phyloP scores from a whole-genome alignment of 2,113 vertebrate genomes.

The Jacana jacana region DNA sequence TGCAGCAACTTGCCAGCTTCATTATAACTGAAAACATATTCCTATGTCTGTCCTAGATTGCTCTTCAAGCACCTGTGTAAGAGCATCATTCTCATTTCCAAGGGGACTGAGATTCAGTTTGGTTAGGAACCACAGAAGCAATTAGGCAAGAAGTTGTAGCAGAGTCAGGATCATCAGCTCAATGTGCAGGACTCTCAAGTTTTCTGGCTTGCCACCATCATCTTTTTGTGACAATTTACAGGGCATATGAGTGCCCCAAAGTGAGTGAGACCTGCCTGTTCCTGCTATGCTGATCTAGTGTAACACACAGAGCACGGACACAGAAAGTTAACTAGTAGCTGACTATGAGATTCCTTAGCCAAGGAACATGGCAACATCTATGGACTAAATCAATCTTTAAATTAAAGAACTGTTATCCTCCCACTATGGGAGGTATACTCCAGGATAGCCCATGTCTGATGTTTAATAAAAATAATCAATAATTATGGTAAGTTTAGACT shows the following conservation, averaged over 20 bases:
- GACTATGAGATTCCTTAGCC: background rate
- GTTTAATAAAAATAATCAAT: background rate
- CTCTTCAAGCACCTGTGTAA: constrained; percentile 25
- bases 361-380: background rate
- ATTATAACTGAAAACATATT: constrained; percentile 10
- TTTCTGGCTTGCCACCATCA: background rate
- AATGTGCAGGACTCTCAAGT: background rate
- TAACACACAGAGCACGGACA: background rate
- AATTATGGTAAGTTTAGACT: background rate
- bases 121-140: background rate
- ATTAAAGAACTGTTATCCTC: background rate
- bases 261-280: background rate
- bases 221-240: background rate
- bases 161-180: background rate
- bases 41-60: background rate
- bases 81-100: background rate
- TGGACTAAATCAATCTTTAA: background rate
- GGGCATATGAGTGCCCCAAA: no score
- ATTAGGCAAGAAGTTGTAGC: background rate
- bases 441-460: background rate
- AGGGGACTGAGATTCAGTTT: background rate
- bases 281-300: background rate
- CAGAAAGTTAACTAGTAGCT: background rate
- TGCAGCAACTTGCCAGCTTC: constrained; percentile 28
- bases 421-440: no score